Conservation (phyloP, 2,113 vertebrate genomes). For the Burhinus oedicnemus region DNA sequence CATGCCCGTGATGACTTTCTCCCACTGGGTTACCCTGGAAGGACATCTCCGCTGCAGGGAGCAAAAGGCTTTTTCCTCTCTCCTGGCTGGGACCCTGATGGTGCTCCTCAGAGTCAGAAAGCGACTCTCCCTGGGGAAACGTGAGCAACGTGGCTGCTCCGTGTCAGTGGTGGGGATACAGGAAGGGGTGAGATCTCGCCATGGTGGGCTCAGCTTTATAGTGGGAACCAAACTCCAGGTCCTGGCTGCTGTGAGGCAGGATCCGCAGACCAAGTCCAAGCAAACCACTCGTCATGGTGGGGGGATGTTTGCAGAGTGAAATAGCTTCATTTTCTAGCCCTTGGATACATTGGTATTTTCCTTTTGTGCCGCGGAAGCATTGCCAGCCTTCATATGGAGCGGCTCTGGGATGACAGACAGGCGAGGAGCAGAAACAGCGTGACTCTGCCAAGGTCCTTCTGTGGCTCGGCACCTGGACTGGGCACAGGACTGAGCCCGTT, state of each 20-base stretch:
- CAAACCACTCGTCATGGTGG: rapidly evolving
- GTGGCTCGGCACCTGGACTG: background rate
- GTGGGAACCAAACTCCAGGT: background rate
- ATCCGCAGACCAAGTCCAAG: background rate
- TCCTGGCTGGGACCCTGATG: background rate
- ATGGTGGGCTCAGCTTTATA: background rate
- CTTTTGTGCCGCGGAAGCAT: background rate
- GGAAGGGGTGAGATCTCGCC: background rate
- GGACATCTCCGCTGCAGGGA: background rate
- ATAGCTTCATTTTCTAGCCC: background rate
- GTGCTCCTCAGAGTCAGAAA: background rate
- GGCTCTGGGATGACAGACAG: background rate
- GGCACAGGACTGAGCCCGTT: background rate
- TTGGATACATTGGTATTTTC: background rate
- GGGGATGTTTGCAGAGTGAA: background rate
- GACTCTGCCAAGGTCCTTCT: background rate
- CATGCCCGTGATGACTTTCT: background rate
- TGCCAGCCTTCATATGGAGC: background rate
- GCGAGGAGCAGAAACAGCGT: rapidly evolving
- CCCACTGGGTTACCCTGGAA: background rate
- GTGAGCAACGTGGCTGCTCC: background rate
- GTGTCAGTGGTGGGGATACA: background rate
- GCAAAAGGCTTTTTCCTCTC: background rate
- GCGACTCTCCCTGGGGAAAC: background rate
- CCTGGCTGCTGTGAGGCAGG: background rate